A percentile compares a stretch with the other conserved stretches of the same genome.
These are phyloP conservation scores for Pipistrellus nathusii DNA, from an alignment of 2,797 vertebrate species.

Conservation along the genomic window DNA sequence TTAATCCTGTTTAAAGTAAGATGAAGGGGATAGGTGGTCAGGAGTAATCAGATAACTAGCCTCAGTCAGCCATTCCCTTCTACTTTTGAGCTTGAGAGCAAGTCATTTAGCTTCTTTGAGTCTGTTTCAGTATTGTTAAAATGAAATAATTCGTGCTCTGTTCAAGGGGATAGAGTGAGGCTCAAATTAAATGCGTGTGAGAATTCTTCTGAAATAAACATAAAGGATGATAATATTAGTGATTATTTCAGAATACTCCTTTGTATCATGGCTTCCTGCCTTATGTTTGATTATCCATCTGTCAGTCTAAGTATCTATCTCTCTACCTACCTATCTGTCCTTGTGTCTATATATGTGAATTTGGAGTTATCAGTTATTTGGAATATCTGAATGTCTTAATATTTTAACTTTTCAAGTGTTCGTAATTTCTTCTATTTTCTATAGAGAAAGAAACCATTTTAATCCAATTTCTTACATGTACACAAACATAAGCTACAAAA, in stretches of 20 bases:
- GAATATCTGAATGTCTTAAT: neutral
- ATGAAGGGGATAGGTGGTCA: neutral
- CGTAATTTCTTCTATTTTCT: neutral
- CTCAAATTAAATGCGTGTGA: constrained; percentile 5
- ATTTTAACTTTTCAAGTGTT: constrained; percentile 16
- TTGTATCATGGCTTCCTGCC: neutral
- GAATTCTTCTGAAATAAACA: neutral
- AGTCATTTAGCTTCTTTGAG: neutral
- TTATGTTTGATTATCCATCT: neutral
- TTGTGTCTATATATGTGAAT: neutral
- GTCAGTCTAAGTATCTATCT: neutral
- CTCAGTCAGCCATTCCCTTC: neutral
- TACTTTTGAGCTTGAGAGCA: neutral
- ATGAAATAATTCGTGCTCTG: neutral
- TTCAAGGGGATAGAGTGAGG: neutral
- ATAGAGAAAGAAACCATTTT: constrained; percentile 28
- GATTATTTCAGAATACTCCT: neutral
- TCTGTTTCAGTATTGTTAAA: neutral
- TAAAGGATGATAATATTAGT: neutral
- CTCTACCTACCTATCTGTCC: neutral
- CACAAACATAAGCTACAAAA: neutral
- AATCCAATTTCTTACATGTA: constrained; percentile 6
- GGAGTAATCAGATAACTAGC: neutral
- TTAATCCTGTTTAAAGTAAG: constrained; percentile 53
- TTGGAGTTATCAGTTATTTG: neutral